Evolutionary conservation across 2,888 invertebrate genomes (phyloP).

Genomic region (Phasia obesa): DNA sequence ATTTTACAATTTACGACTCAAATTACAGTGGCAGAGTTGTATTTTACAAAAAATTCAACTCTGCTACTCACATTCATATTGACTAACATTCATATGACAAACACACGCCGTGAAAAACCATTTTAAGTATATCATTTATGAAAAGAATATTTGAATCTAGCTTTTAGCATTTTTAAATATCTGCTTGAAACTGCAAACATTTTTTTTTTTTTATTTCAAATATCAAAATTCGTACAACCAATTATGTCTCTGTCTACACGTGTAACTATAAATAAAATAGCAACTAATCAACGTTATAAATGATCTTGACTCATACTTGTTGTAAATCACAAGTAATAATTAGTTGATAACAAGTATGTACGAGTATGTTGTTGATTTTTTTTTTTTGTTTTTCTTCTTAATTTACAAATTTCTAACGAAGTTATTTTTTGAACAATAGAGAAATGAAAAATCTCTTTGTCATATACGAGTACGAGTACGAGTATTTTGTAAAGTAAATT

Average conservation of each 20-base stretch:
- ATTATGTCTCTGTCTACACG: background rate
- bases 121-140: no score
- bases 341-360: background rate
- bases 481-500: slow-evolving; percentile 13
- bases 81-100: no score
- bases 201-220: background rate
- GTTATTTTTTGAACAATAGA: background rate
- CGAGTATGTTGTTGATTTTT: no score
- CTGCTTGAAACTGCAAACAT: no score
- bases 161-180: background rate
- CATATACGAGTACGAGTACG: background rate
- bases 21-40: no score
- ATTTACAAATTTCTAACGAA: background rate
- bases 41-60: no score
- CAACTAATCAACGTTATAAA: background rate
- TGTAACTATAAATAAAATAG: background rate
- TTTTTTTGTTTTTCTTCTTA: no score
- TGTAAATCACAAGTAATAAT: background rate
- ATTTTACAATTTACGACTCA: no score
- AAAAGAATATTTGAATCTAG: no score
- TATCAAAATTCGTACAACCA: background rate
- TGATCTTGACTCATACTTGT: background rate
- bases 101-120: no score
- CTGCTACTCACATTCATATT: no score
- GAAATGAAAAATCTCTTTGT: slow-evolving; percentile 13